A percentile compares a stretch with the other conserved stretches of the same genome.
Conservation (phyloP, 2,113 vertebrate species). For the Psephotus haematonotus region DNA sequence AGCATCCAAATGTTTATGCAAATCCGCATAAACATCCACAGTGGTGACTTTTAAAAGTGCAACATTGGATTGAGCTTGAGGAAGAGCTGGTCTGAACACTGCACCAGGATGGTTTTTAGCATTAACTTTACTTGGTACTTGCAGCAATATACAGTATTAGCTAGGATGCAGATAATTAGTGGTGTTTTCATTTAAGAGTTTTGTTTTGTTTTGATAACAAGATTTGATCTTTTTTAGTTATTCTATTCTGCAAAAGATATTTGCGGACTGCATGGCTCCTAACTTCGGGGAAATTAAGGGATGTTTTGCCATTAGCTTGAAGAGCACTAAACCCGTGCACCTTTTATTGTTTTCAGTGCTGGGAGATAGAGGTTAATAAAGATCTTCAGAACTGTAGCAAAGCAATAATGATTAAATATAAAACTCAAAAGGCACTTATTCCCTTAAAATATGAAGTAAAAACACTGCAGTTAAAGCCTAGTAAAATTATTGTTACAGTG, state of each 20-base stretch:
- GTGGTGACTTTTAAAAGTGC: neutral
- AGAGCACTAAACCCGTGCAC: too few species aligned
- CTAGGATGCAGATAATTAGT: neutral
- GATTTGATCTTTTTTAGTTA: neutral
- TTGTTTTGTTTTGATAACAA: neutral
- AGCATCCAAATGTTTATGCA: neutral
- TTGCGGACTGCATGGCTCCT: neutral
- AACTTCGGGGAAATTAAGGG: neutral
- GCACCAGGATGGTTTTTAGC: neutral
- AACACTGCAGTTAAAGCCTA: neutral
- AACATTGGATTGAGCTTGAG: neutral
- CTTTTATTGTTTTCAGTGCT: neutral
- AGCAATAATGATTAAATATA: neutral
- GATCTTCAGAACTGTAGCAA: neutral
- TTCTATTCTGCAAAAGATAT: neutral
- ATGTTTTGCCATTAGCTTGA: neutral
- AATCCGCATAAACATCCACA: neutral
- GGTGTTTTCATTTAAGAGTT: neutral
- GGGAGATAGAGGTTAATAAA: neutral
- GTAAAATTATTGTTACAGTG: neutral
- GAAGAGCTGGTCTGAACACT: neutral
- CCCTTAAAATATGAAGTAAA: constrained; percentile 3
- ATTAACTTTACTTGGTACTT: neutral
- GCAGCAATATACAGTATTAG: neutral
- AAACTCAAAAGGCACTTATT: neutral